These are phyloP conservation scores for Gallinago undulata DNA, from an alignment of 2,113 vertebrate genomes.

Conservation along the genomic window DNA sequence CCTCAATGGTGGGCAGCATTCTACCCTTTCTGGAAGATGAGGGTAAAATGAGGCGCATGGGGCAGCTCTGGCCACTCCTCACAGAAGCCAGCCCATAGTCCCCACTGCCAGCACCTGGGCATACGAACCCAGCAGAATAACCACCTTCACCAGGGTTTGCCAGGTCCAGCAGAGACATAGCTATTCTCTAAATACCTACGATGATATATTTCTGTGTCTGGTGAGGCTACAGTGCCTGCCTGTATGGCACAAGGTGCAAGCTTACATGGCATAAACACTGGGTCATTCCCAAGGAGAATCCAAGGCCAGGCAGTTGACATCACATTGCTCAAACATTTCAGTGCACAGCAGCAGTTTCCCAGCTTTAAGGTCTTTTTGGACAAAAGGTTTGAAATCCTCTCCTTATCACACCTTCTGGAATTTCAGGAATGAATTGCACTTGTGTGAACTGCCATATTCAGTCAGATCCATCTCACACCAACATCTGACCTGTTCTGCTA, in stretches of 20 bases:
- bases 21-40: not conserved
- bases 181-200: not conserved
- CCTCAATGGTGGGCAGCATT: not conserved
- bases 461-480: not conserved
- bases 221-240: not conserved
- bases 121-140: not conserved
- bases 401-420: not conserved
- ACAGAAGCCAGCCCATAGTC: not conserved
- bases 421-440: not conserved
- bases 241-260: not conserved
- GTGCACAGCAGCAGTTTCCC: not conserved
- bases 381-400: not conserved
- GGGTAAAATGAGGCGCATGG: fast-evolving
- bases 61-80: not conserved
- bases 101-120: not conserved
- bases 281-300: not conserved
- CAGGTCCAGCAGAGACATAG: not conserved
- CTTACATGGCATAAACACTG: fast-evolving
- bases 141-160: not conserved
- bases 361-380: not conserved
- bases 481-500: not conserved
- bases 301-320: not conserved
- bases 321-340: not conserved
- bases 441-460: not conserved
- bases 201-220: not conserved